A percentile compares a stretch with the other conserved stretches of the same genome.
Evolutionary conservation across 2,113 vertebrate genomes (phyloP).

Genomic region (Dasypus novemcinctus): DNA sequence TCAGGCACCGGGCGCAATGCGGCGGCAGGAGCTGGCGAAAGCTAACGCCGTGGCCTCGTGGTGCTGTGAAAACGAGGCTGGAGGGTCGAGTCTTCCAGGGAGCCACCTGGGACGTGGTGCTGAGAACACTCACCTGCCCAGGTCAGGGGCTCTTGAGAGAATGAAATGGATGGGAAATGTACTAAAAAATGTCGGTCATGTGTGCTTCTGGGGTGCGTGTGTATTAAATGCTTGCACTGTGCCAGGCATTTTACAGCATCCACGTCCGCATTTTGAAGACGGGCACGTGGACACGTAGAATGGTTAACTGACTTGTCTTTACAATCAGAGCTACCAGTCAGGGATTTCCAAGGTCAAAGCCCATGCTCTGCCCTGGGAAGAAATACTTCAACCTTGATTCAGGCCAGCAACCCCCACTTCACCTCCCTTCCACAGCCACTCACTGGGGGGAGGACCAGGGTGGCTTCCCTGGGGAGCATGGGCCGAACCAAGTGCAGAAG

Average conservation of each 20-base stretch:
- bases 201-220: rapidly evolving
- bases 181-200: background rate
- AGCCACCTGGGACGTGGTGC: background rate
- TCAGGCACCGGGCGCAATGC: rapidly evolving
- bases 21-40: background rate
- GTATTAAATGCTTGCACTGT: rapidly evolving
- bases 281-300: background rate
- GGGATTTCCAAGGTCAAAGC: background rate
- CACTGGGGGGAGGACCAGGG: rapidly evolving
- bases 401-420: rapidly evolving
- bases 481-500: background rate
- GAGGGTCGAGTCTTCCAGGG: background rate
- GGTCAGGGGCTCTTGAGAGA: background rate
- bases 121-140: background rate
- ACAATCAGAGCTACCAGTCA: too few species aligned
- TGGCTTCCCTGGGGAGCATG: background rate
- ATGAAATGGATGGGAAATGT: background rate
- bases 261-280: background rate
- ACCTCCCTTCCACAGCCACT: rapidly evolving
- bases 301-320: too few species aligned
- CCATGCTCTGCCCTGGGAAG: rapidly evolving
- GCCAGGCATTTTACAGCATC: background rate
- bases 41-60: rapidly evolving
- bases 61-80: background rate
- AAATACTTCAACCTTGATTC: rapidly evolving